Base-by-base conservation (phyloP, 1,140 invertebrate genomes). In the Diploscapter pachys region DNA sequence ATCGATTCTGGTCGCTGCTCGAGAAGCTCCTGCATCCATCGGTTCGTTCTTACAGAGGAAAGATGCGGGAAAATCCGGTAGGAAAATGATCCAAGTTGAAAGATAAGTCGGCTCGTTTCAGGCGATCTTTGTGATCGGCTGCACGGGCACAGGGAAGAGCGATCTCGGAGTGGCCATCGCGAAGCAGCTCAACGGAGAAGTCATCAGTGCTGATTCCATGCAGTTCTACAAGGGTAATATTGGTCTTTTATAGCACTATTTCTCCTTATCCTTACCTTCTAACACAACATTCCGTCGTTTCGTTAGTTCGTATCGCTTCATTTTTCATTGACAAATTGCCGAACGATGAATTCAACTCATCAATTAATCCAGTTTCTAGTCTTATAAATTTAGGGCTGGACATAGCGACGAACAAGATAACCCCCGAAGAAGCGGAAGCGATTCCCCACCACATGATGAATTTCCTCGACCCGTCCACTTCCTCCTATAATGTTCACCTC, bases 131-230 rank as follows among this genome's bases (percentile, higher is more conserved):
- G 74, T 99, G 87, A 88, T 97, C 68, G 96, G 96, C 80, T 91
- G 94, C 6, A 99, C 96, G 49, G 96, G 95, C 6, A 91, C 92
- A 1, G 96, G 96, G 63, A 99, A 99, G 90, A 96, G 96, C 0
- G 96, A 97, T 87, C 88, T 99, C 74, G 92, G 93, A 13, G 89
- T 99, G 73, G 92, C 96, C 89, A 87, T 99, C 72, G 94, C 94
- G 0, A 89, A 90, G 76, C 90, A 89, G 83, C 96, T 94, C 86
- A 88, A 89, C 72, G 93, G 94, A n/a, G 96, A 99, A 90, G 92
- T 99, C 65, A 93, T 99, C 64, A 96, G 93, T 80, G 95, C 96
- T 0, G 97, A 99, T 90, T 97, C 96, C 8, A 99, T 99, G 94
- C 96, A 99, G 90, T 93, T 95, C 87, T 85, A 85, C 72, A 81